Evolutionary conservation across 2,797 vertebrate genomes (phyloP).

Genomic region (Eptatretus atami): DNA sequence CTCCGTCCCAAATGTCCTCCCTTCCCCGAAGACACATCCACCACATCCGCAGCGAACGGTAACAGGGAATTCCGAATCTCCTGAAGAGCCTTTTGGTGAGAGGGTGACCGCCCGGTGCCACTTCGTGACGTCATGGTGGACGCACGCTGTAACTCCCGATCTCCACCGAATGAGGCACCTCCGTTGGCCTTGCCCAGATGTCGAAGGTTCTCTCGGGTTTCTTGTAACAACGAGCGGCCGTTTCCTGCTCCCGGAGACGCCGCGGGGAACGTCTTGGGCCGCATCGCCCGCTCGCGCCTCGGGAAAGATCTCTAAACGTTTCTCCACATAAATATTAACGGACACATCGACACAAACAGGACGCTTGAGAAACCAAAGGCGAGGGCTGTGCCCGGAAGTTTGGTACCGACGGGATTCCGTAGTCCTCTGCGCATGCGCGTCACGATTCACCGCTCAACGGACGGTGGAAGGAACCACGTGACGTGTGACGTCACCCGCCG

Average conservation of each 20-base stretch:
- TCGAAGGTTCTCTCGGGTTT: slow-evolving; percentile 40
- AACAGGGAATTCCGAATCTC: slow-evolving; percentile 66
- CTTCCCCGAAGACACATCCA: too few relatives aligned
- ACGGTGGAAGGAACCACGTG: too few relatives aligned
- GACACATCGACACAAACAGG: too few relatives aligned
- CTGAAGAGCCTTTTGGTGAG: slow-evolving; percentile 53
- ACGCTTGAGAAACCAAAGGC: too few relatives aligned
- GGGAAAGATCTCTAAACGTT: too few relatives aligned
- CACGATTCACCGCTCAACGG: too few relatives aligned
- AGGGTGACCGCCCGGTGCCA: background rate
- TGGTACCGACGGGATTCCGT: too few relatives aligned
- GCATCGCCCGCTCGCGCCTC: slow-evolving; percentile 18
- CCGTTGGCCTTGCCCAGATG: background rate
- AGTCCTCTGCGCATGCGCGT: too few relatives aligned
- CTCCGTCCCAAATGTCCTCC: too few relatives aligned
- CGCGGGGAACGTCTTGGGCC: slow-evolving; percentile 88
- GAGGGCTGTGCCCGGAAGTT: too few relatives aligned
- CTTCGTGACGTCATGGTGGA: background rate
- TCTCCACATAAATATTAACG: too few relatives aligned
- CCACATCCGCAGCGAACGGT: slow-evolving; percentile 41
- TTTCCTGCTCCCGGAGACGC: slow-evolving; percentile 62
- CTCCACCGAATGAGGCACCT: background rate
- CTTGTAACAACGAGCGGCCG: slow-evolving; percentile 84
- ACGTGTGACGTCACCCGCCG: too few relatives aligned
- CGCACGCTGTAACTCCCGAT: background rate